phyloP scores from a whole-genome alignment of 2,113 vertebrate genomes.

The Hyperoodon ampullatus region DNA sequence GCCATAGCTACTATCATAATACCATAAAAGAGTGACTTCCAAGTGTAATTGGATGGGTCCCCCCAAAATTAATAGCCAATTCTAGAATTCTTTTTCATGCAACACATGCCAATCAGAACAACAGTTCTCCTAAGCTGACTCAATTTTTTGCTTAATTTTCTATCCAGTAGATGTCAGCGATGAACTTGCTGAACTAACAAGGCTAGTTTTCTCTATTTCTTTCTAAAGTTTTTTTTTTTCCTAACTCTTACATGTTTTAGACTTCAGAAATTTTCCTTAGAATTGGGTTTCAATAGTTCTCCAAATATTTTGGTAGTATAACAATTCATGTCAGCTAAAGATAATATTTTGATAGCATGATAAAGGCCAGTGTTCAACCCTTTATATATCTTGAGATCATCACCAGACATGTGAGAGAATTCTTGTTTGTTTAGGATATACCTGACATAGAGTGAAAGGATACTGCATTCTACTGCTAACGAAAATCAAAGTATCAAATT shows the following conservation, averaged over 20 bases:
- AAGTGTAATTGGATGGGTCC: not conserved
- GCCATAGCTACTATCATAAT: not conserved
- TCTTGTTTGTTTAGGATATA: not conserved
- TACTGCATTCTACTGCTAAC: not conserved
- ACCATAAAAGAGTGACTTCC: not conserved
- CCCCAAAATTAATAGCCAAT: not conserved
- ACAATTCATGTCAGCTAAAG: not conserved
- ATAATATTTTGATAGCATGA: not conserved
- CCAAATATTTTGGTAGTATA: not conserved
- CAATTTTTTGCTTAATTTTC: not conserved
- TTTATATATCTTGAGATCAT: not conserved
- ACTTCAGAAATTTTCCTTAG: not conserved
- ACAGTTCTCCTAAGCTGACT: not conserved
- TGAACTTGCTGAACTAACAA: constrained; percentile 43
- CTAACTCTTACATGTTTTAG: not conserved
- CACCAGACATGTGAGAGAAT: not conserved
- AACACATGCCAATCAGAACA: not conserved
- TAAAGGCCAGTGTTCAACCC: not conserved
- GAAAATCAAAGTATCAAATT: not conserved
- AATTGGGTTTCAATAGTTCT: not conserved
- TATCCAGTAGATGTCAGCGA: constrained; percentile 35
- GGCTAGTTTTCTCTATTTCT: not conserved
- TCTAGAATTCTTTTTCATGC: not conserved
- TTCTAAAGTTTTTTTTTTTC: not conserved
- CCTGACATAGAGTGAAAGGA: not conserved